These are phyloP conservation scores for Amitus sp. DNA, from an alignment of 2,888 invertebrate species.

Conservation along the genomic window DNA sequence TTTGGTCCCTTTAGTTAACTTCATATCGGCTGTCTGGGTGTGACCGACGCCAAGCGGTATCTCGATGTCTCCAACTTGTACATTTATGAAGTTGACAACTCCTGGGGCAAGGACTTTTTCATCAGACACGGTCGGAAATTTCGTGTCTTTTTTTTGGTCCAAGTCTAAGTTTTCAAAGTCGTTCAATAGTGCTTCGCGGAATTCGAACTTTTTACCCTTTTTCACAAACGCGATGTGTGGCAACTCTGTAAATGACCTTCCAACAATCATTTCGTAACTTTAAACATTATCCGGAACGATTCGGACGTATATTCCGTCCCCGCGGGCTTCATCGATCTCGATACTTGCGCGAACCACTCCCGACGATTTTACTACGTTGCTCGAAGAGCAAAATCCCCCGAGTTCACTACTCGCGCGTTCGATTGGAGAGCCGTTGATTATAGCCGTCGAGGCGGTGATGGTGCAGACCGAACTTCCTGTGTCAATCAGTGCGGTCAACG, in stretches of 20 bases:
- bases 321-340: constrained; percentile 28
- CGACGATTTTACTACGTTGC: constrained; percentile 18
- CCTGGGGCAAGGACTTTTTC: constrained; percentile 9
- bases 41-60: constrained; percentile 1
- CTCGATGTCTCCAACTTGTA: background rate
- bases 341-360: constrained; percentile 16
- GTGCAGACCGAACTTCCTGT: constrained; percentile 36
- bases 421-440: constrained; percentile 9
- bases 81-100: constrained; percentile 19
- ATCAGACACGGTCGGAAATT: too few relatives aligned
- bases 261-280: constrained; percentile 2
- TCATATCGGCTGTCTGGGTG: background rate
- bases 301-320: background rate
- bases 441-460: constrained; percentile 26
- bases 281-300: constrained; percentile 12
- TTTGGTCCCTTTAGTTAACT: background rate
- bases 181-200: too few relatives aligned
- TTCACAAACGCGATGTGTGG: constrained; percentile 12
- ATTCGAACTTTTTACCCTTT: background rate
- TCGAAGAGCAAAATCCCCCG: constrained; percentile 22
- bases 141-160: too few relatives aligned
- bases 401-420: constrained; percentile 5
- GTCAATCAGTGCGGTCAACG: constrained; percentile 28
- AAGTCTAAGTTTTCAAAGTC: too few relatives aligned
- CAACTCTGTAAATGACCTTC: constrained; percentile 9